Conservation (phyloP, 2,113 vertebrate genomes). For the Geococcyx californianus region DNA sequence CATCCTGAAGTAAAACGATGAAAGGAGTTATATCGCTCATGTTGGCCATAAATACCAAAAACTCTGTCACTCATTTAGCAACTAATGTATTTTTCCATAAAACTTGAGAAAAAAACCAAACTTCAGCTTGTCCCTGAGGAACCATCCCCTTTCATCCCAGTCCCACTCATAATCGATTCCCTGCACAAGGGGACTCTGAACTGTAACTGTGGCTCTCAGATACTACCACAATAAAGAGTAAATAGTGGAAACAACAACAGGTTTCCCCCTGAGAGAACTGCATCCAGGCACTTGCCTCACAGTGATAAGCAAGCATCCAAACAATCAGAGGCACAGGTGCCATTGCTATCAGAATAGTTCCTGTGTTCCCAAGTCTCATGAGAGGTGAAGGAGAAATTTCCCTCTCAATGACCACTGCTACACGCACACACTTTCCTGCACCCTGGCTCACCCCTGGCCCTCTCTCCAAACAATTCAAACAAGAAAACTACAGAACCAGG, state of each 20-base stretch:
- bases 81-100: neutral
- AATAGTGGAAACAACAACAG: neutral
- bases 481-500: accelerated
- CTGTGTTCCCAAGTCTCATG: neutral
- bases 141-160: neutral
- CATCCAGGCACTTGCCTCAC: neutral
- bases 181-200: neutral
- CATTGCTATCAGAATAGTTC: neutral
- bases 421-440: accelerated
- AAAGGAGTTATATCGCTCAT: neutral
- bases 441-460: neutral
- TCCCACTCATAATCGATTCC: neutral
- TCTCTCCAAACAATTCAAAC: neutral
- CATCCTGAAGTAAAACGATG: neutral
- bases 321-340: neutral
- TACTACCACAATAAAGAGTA: neutral
- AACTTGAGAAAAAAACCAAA: neutral
- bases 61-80: neutral
- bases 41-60: neutral
- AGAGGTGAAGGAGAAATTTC: neutral
- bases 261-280: neutral
- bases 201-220: neutral
- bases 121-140: neutral
- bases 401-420: neutral
- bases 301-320: neutral